phyloP scores from a whole-genome alignment of 2,888 invertebrate genomes.

The Axea sp. region DNA sequence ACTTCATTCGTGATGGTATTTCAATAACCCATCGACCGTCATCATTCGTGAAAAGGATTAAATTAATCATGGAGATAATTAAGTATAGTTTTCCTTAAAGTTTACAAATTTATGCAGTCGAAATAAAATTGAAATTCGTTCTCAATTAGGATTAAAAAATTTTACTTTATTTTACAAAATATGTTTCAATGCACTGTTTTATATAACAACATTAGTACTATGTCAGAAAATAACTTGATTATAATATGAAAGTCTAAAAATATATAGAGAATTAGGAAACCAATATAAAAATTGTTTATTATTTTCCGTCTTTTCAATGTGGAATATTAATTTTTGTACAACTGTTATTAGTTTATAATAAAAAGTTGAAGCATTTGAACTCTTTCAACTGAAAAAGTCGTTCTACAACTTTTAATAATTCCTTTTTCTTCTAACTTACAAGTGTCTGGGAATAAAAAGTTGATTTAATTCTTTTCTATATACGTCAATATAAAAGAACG shows the following conservation, averaged over 20 bases:
- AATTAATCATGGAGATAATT: conserved; percentile 28
- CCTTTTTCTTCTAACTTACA: conserved; percentile 26
- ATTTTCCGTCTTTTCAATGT: conserved; percentile 16
- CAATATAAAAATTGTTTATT: conserved; percentile 23
- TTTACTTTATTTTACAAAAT: too few relatives aligned
- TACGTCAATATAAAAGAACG: conserved; percentile 22
- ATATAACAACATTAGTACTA: background rate
- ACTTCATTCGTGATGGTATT: conserved; percentile 75
- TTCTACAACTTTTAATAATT: conserved; percentile 39
- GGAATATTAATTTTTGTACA: conserved; percentile 21
- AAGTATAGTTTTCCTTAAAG: conserved; percentile 17
- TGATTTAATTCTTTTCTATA: conserved; percentile 22
- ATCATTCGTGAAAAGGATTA: background rate
- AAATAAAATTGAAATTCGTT: background rate
- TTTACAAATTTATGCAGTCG: background rate
- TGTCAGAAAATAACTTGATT: conserved; percentile 5
- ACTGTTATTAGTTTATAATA: conserved; percentile 30
- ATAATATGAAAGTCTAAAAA: background rate
- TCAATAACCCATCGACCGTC: conserved; percentile 70
- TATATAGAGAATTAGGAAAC: background rate
- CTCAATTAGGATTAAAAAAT: background rate
- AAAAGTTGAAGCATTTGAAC: conserved; percentile 28
- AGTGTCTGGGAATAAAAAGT: conserved; percentile 23
- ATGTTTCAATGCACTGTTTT: too few relatives aligned
- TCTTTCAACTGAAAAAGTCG: conserved; percentile 13